Evolutionary conservation across 2,888 invertebrate species (phyloP), one percentile per base, ranked within the genome.

Genomic region (Sesia bembeciformis): DNA sequence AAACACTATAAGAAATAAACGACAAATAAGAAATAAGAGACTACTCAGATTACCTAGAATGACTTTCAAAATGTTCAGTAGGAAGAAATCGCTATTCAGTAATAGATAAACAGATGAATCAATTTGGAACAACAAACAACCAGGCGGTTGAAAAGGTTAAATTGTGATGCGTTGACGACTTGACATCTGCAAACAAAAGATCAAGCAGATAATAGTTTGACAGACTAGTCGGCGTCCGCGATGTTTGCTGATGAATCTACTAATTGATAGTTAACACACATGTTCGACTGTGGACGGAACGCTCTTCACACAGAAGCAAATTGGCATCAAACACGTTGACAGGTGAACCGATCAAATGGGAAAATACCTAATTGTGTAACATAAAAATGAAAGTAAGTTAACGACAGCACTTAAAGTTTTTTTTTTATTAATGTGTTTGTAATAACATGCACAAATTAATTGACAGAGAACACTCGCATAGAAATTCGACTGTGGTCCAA

Each of bases 241-340:
- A 50, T 50, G 50, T 50, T 39, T 38, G 38, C 6, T 50, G 7
- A 38, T 6, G 39, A 39, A 50, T 39, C 3, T 39, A 39, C 39
- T 50, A 50, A 78, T 76, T 75, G 72, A 60, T 60, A 61, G 68
- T 70, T 66, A 71, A 65, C 66, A 50, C 50, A 50, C 50, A 39
- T 46, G 46, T 63, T 61, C 60, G 61, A 66, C 67, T 65, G 62
- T 63, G 59, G 58, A 54, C 59, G 53, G 62, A 67, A 56, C 54
- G 8, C 46, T 4, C 64, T 68, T 63, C 67, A 68, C 60, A 67
- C 67, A 62, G 70, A 71, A 64, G 73, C 68, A 66, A 70, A 67
- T 69, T 66, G 64, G 62, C 64, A 58, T 73, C 67, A 67, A 71
- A 61, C 53, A 52, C 54, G 66, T 66, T 74, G 76, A 76, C 70